Evolutionary conservation across 2,797 vertebrate species (phyloP).

Genomic region (Eidolon dupreanum): DNA sequence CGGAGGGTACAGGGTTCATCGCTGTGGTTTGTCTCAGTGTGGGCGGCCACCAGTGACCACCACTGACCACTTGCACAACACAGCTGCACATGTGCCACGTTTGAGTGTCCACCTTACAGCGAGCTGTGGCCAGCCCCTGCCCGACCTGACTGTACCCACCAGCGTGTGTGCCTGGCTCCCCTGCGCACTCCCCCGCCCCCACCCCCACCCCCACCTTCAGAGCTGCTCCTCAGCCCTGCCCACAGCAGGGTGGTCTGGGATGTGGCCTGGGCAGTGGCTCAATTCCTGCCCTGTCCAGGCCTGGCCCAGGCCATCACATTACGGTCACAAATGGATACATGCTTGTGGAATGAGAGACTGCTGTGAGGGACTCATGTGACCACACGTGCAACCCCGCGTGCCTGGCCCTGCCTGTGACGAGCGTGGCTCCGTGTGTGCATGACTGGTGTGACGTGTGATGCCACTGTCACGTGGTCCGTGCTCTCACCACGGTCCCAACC

Average conservation of each 20-base stretch:
- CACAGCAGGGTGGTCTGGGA: background rate
- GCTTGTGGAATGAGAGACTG: background rate
- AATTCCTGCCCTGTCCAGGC: background rate
- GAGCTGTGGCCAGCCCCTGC: background rate
- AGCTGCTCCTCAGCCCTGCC: background rate
- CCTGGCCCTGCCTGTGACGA: background rate
- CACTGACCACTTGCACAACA: background rate
- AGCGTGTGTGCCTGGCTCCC: background rate
- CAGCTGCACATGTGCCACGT: background rate
- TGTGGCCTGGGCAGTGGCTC: background rate
- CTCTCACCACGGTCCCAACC: background rate
- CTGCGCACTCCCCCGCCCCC: rapidly evolving
- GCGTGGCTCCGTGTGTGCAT: background rate
- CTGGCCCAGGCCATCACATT: background rate
- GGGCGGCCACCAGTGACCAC: background rate
- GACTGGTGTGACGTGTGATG: background rate
- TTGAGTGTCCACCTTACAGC: background rate
- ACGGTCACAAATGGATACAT: background rate
- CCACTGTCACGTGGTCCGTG: background rate
- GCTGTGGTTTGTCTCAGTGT: background rate
- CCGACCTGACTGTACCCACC: too few species aligned
- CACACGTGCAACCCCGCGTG: background rate
- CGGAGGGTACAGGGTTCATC: background rate
- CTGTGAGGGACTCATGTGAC: background rate
- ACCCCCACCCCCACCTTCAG: background rate